Evolutionary conservation across 2,113 vertebrate genomes (phyloP).

Genomic region (Hemiscyllium ocellatum): DNA sequence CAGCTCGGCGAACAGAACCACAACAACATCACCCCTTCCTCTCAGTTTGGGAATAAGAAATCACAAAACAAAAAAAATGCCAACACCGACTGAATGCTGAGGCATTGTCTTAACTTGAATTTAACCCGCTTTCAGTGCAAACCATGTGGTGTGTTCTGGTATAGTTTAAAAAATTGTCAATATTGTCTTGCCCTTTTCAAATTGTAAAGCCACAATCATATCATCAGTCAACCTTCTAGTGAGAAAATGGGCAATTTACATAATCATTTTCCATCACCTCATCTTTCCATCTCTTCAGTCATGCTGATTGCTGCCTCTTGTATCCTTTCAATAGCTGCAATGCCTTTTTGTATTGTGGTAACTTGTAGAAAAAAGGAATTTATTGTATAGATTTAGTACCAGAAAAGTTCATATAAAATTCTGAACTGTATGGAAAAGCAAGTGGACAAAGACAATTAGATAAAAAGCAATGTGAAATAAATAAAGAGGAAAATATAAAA

Average conservation of each 20-base stretch:
- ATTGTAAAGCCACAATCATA: not conserved
- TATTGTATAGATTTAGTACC: not conserved
- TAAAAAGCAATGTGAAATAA: not conserved
- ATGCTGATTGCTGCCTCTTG: not conserved
- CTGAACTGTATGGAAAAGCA: not conserved
- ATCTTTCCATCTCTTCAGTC: not conserved
- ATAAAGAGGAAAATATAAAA: not conserved
- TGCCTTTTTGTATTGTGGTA: not conserved
- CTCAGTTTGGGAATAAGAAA: too few species aligned
- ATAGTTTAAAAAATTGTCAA: not conserved
- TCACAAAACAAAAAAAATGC: too few species aligned
- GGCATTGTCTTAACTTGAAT: not conserved
- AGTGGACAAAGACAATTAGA: not conserved
- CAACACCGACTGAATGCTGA: too few species aligned
- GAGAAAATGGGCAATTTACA: not conserved
- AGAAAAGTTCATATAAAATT: not conserved
- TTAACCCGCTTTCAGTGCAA: not conserved
- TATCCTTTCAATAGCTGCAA: not conserved
- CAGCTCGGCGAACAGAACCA: too few species aligned
- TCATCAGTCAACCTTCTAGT: not conserved
- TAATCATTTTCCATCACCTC: not conserved
- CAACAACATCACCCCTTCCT: too few species aligned
- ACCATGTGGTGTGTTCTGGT: not conserved
- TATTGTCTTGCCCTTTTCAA: not conserved
- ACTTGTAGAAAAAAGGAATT: not conserved